Percentiles rank a stretch among this genome's conserved stretches.
These are phyloP conservation scores for Mormyrops boulengeri DNA, from an alignment of 2,797 vertebrate species.

Conservation along the genomic window DNA sequence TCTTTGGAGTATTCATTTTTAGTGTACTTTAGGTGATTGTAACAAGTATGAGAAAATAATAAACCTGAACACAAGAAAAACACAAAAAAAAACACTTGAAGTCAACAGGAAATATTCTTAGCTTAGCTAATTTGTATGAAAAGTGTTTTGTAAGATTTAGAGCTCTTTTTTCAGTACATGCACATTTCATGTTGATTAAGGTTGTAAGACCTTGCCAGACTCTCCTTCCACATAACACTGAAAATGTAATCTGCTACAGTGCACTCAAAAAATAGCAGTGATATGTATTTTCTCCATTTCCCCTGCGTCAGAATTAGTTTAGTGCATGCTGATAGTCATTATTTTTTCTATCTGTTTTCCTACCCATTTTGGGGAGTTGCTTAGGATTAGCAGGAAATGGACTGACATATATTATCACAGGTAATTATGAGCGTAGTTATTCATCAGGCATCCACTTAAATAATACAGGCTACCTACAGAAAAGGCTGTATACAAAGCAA, in stretches of 20 bases:
- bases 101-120: not conserved
- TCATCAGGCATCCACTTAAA: not conserved
- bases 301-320: not conserved
- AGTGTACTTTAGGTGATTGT: not conserved
- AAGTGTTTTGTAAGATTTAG: not conserved
- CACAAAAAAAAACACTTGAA: not conserved
- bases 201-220: not conserved
- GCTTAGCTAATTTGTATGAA: not conserved
- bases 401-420: not conserved
- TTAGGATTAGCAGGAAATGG: constrained; percentile 48
- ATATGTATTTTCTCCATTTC: not conserved
- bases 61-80: not conserved
- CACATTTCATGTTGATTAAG: not conserved
- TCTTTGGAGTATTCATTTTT: not conserved
- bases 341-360: constrained; percentile 19
- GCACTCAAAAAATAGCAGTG: not conserved
- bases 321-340: constrained; percentile 4
- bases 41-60: not conserved
- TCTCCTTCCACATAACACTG: not conserved
- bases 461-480: not conserved
- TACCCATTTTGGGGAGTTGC: constrained; percentile 41
- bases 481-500: not conserved
- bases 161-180: constrained; percentile 34
- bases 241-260: not conserved
- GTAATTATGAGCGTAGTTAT: not conserved